A percentile compares a stretch with the other conserved stretches of the same genome.
Conservation (phyloP, 2,888 invertebrate genomes). For the Macaria liturata region DNA sequence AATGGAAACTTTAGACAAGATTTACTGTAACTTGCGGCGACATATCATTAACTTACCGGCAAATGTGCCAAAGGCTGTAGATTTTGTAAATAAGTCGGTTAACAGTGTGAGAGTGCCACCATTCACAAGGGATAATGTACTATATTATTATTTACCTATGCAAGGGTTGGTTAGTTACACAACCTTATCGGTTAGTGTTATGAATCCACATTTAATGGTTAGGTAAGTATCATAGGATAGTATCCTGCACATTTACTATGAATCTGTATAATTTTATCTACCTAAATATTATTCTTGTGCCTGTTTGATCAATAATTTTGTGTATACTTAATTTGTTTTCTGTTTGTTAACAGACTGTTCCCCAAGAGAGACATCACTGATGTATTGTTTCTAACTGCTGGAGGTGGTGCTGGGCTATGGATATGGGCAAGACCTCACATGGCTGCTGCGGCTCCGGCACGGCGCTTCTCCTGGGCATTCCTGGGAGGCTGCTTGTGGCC, state of each 20-base stretch:
- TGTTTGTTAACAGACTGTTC: slow-evolving; percentile 80
- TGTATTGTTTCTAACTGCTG: slow-evolving; percentile 89
- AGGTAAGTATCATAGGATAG: slow-evolving; percentile 70
- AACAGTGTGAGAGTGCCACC: slow-evolving; percentile 83
- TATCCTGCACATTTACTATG: not conserved
- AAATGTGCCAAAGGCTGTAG: slow-evolving; percentile 62
- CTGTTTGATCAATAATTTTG: not conserved
- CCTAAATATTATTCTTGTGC: not conserved
- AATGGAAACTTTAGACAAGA: slow-evolving; percentile 73
- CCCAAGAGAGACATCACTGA: slow-evolving; percentile 91
- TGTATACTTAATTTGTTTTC: not conserved
- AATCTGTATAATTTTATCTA: not conserved
- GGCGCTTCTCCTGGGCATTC: slow-evolving; percentile 88
- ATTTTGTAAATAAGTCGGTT: slow-evolving; percentile 66
- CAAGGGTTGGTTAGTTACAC: slow-evolving; percentile 91
- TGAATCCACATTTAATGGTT: slow-evolving; percentile 91
- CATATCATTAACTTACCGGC: slow-evolving; percentile 59
- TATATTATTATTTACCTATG: slow-evolving; percentile 89
- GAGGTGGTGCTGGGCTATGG: slow-evolving; percentile 92
- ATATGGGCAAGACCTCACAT: slow-evolving; percentile 92
- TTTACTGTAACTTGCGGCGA: slow-evolving; percentile 58
- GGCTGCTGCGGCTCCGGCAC: slow-evolving; percentile 83
- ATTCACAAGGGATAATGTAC: slow-evolving; percentile 87
- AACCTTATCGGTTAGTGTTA: slow-evolving; percentile 91
- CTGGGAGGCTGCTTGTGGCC: slow-evolving; percentile 92